A percentile compares a stretch with the other conserved stretches of the same genome.
Conservation (phyloP, 1,140 invertebrate species). For the Hycleus phaleratus region DNA sequence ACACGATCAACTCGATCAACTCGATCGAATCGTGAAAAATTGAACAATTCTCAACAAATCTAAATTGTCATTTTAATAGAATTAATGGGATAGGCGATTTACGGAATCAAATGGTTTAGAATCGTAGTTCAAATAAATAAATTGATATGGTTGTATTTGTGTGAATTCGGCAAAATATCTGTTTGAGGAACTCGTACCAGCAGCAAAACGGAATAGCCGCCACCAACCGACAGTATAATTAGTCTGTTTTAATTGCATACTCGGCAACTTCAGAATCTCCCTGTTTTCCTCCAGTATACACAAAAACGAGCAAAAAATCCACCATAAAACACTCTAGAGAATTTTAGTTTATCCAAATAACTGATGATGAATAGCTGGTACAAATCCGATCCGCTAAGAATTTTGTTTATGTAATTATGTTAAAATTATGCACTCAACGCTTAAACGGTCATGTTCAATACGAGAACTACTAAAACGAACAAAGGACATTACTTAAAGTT, state of each 20-base stretch:
- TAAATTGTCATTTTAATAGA: not conserved
- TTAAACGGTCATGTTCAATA: not conserved
- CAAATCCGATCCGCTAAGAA: no score
- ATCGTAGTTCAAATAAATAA: slow-evolving; percentile 25
- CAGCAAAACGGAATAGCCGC: slow-evolving; percentile 15
- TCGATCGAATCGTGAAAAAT: no score
- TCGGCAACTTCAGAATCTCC: slow-evolving; percentile 18
- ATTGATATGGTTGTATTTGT: slow-evolving; percentile 15
- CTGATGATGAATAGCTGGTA: slow-evolving; percentile 2
- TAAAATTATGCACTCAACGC: not conserved
- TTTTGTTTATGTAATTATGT: not conserved
- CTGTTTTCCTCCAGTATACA: not conserved
- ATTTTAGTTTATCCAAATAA: slow-evolving; percentile 5
- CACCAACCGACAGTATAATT: slow-evolving; percentile 19
- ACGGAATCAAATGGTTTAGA: slow-evolving; percentile 16
- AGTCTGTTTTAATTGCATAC: slow-evolving; percentile 23
- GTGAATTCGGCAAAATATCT: slow-evolving; percentile 21
- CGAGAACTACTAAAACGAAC: slow-evolving; percentile 1
- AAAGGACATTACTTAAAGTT: slow-evolving; percentile 32
- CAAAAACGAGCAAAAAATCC: slow-evolving; percentile 13
- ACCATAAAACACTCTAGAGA: slow-evolving; percentile 4
- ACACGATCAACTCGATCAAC: no score
- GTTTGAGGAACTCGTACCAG: slow-evolving; percentile 10
- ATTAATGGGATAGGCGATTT: slow-evolving; percentile 16
- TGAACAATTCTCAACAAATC: no score